Base-by-base conservation (phyloP, 2,113 vertebrate species). In the Scophthalmus maximus region DNA sequence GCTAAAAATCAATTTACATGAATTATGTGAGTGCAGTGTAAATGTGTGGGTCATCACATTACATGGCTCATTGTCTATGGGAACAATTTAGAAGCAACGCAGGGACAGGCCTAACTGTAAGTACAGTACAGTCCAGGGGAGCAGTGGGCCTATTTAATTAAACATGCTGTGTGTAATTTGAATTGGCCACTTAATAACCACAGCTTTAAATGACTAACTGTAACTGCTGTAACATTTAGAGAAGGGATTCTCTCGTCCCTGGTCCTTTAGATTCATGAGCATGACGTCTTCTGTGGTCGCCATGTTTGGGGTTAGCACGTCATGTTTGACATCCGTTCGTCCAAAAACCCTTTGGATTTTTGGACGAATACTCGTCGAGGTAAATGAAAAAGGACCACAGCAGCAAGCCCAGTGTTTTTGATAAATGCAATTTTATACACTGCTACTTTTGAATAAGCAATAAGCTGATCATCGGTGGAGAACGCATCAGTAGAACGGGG, bases 231-330 rank as follows among this genome's bases (percentile, higher is more conserved):
- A 55, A 52, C 40, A 81, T 82, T 79, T 59, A 68, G 32, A 84
- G 68, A 69, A 49, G 40, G 26, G 17, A 66, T 23, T n/a, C 5
- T 36, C 23, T 68, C 56, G 79, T 74, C 62, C 63, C 26, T 29
- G 22, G 26, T 81, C 40, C 5, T 47, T 68, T 49, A 63, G 67
- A 83, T 87, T 68, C 51, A 83, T 83, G 63, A 68, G 55, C 34
- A 51, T 49, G 20, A 69, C 3, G 50, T 64, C 64, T 75, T 61
- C 38, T 72, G 52, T 68, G 63, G 55, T 79, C 65, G 71, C 42
- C 29, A 22, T 50, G n/a, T 78, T 82, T 49, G 60, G 27, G 26
- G 40, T 78, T 52, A 71, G 32, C 74, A 42, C 46, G 65, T 68
- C 25, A 77, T 71, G 44, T 60, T 59, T 83, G 59, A 73, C 64